Evolutionary conservation across 2,888 invertebrate genomes (phyloP).

Genomic region (Drosophila pseudotakahashii): DNA sequence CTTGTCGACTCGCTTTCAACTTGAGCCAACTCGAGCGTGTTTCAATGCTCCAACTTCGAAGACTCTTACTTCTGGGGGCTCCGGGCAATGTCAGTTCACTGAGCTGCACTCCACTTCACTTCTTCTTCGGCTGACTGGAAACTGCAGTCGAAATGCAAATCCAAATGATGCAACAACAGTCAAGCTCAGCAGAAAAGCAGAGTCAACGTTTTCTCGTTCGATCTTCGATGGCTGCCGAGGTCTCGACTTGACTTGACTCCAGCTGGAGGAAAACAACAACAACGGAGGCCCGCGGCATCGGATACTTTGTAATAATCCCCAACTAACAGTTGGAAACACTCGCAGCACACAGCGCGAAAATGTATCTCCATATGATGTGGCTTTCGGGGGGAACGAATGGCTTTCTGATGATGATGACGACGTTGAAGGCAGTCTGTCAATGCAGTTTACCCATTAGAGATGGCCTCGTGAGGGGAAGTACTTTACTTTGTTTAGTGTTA

Average conservation of each 20-base stretch:
- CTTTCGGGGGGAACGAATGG: constrained; percentile 14
- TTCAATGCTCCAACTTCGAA: constrained; percentile 46
- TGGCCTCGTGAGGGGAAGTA: constrained; percentile 14
- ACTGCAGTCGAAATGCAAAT: constrained; percentile 39
- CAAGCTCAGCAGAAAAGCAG: constrained; percentile 64
- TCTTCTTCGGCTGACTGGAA: constrained; percentile 38
- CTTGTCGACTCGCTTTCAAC: constrained; percentile 26
- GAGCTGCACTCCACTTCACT: constrained; percentile 31
- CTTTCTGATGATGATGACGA: constrained; percentile 44
- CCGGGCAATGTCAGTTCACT: constrained; percentile 42
- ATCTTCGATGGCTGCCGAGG: constrained; percentile 36
- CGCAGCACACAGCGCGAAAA: constrained; percentile 21
- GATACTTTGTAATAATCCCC: constrained; percentile 67
- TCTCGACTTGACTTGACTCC: constrained; percentile 10
- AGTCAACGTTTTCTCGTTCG: constrained; percentile 40
- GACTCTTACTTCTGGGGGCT: constrained; percentile 18
- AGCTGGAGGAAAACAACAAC: constrained; percentile 54
- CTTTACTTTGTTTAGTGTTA: not conserved
- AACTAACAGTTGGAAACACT: constrained; percentile 58
- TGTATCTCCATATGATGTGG: constrained; percentile 22
- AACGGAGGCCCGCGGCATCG: constrained; percentile 46
- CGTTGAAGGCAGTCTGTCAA: constrained; percentile 53
- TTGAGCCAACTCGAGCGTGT: constrained; percentile 51
- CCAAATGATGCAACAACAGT: constrained; percentile 60
- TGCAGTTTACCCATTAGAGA: constrained; percentile 47